Percentiles rank a stretch among this genome's conserved stretches.
Evolutionary conservation across 2,113 vertebrate species (phyloP).

Genomic region (Vidua chalybeata): DNA sequence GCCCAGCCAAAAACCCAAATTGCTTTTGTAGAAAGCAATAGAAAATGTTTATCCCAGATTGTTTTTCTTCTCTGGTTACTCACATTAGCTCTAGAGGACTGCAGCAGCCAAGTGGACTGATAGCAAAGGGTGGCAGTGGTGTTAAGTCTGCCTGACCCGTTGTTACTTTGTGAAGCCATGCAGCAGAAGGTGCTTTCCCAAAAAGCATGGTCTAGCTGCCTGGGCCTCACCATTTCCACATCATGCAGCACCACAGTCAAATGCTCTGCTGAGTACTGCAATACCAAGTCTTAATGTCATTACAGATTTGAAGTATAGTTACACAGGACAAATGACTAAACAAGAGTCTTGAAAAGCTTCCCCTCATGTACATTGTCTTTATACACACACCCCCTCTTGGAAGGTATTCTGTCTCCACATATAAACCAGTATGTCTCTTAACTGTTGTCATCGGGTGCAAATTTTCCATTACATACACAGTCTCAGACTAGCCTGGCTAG

Average conservation of each 20-base stretch:
- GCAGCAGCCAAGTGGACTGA: neutral
- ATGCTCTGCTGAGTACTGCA: neutral
- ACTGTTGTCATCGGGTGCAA: neutral
- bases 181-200: neutral
- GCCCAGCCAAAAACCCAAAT: neutral
- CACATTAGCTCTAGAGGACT: neutral
- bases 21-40: neutral
- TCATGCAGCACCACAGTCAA: neutral
- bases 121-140: fast-evolving
- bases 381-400: no score
- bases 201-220: neutral
- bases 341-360: neutral
- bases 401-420: neutral
- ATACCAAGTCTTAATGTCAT: neutral
- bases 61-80: neutral
- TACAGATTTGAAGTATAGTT: no score
- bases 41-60: neutral
- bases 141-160: neutral
- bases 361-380: neutral
- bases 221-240: neutral
- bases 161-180: neutral
- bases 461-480: neutral
- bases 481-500: neutral
- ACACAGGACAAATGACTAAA: neutral
- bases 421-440: neutral